These are phyloP conservation scores for Diarsia brunnea DNA, from an alignment of 2,888 invertebrate genomes.

Conservation along the genomic window DNA sequence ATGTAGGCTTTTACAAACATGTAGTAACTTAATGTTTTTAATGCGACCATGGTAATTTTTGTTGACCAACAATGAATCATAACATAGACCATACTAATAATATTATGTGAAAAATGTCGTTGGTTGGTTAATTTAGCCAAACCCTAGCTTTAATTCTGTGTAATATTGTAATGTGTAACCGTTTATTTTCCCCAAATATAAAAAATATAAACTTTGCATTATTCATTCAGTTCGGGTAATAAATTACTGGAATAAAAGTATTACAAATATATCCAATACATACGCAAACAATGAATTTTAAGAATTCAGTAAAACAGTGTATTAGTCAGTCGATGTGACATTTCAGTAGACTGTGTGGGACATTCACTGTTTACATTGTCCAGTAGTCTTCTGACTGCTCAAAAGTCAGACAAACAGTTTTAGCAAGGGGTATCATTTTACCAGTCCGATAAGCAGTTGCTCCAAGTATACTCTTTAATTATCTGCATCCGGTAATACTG, in stretches of 20 bases:
- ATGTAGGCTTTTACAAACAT: neutral
- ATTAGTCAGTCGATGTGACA: too few species aligned
- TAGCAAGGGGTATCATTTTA: too few species aligned
- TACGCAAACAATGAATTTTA: slow-evolving; percentile 12
- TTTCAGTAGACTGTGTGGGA: neutral
- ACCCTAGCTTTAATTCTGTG: neutral
- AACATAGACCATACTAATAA: neutral
- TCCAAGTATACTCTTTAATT: too few species aligned
- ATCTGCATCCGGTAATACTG: neutral
- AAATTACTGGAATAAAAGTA: slow-evolving; percentile 22
- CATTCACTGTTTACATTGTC: neutral
- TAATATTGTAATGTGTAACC: neutral
- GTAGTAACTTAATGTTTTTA: neutral
- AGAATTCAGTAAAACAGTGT: neutral
- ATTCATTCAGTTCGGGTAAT: neutral
- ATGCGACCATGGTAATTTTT: slow-evolving; percentile 4
- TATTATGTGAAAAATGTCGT: neutral
- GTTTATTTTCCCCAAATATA: neutral
- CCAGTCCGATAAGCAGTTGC: too few species aligned
- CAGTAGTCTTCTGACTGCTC: neutral
- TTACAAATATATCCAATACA: neutral
- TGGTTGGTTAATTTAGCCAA: neutral
- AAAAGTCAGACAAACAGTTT: too few species aligned
- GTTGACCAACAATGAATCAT: slow-evolving; percentile 23
- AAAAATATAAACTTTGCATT: neutral